Percentiles rank a stretch among this genome's conserved stretches.
Evolutionary conservation across 2,113 vertebrate genomes (phyloP).

Genomic region (Macaca mulatta): DNA sequence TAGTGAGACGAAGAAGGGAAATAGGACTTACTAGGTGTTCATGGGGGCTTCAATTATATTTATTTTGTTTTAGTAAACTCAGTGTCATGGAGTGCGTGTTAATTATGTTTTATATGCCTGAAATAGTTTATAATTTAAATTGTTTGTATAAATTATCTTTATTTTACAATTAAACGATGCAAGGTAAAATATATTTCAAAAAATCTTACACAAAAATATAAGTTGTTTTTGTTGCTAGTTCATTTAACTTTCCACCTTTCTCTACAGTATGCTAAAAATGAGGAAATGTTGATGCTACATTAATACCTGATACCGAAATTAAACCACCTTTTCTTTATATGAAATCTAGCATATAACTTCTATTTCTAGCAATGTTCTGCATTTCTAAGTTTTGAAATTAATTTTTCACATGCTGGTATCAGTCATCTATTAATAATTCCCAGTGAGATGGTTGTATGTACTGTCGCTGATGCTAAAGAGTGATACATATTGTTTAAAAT

Average conservation of each 20-base stretch:
- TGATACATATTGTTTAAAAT: neutral
- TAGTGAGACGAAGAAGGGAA: neutral
- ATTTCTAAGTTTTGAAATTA: slow-evolving; percentile 55
- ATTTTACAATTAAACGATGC: neutral
- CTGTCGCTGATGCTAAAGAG: neutral
- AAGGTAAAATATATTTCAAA: neutral
- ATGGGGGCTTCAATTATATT: neutral
- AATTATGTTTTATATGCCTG: neutral
- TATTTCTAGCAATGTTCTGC: slow-evolving; percentile 44
- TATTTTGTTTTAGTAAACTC: slow-evolving; percentile 33
- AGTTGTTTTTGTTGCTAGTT: slow-evolving; percentile 34
- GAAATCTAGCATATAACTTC: slow-evolving; percentile 5
- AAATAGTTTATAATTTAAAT: slow-evolving; percentile 24
- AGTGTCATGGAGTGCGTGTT: neutral
- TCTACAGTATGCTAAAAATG: neutral
- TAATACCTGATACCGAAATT: slow-evolving; percentile 12
- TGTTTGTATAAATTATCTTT: neutral
- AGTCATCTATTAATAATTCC: slow-evolving; percentile 11
- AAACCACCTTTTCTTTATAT: slow-evolving; percentile 24
- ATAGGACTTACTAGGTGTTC: neutral
- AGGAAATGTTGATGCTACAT: slow-evolving; percentile 34
- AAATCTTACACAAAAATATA: neutral
- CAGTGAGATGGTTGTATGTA: neutral
- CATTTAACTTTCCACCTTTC: slow-evolving; percentile 21
- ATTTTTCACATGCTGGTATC: slow-evolving; percentile 25